Conservation (phyloP, 2,888 invertebrate genomes). For the Chirona hameri region DNA sequence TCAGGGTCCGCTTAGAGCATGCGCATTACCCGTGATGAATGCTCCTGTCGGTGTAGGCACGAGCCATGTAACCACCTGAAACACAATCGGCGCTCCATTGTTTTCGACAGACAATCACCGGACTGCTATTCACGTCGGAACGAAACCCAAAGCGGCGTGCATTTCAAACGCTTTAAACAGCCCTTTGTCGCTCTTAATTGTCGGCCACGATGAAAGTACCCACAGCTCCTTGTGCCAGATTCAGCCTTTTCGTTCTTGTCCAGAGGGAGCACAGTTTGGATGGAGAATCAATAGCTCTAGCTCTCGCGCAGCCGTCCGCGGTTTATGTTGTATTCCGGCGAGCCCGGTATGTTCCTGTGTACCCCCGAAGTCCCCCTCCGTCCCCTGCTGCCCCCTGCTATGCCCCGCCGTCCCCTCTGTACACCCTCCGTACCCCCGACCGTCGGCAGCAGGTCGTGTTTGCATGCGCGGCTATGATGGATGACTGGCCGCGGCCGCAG, state of each 20-base stretch:
- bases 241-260: background rate
- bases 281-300: background rate
- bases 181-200: background rate
- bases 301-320: too few species aligned
- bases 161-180: background rate
- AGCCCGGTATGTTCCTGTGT: too few species aligned
- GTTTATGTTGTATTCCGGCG: too few species aligned
- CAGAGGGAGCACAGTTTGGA: too few species aligned
- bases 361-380: too few species aligned
- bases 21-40: too few species aligned
- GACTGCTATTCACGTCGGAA: background rate
- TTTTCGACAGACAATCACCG: background rate
- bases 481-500: background rate
- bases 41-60: background rate
- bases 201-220: background rate
- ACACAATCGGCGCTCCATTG: background rate
- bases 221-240: background rate
- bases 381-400: too few species aligned
- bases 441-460: background rate
- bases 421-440: background rate
- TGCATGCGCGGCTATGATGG: conserved; percentile 1
- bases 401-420: background rate
- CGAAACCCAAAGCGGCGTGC: background rate
- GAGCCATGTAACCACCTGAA: background rate
- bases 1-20: too few species aligned